Evolutionary conservation across 2,888 invertebrate genomes (phyloP), one percentile per base, ranked within the genome.

Genomic region (Entomobrya proxima): DNA sequence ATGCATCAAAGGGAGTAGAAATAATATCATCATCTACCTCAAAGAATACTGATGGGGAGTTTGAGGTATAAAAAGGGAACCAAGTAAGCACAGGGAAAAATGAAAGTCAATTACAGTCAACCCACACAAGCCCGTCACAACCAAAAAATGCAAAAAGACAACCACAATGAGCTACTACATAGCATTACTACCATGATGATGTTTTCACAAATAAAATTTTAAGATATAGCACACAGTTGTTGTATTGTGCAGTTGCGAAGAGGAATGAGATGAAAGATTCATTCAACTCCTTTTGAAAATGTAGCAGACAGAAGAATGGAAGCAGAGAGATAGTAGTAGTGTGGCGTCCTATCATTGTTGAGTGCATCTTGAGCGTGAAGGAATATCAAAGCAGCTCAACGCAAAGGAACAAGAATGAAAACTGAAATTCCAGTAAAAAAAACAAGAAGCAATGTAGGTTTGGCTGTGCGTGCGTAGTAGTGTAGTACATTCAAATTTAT

Each of bases 41-140:
- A 27, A 27, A 47, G 32, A 72, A 72, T 30, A 72, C 44, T 40
- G 21, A 24, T 2, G 40, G 21, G 11, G 55, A 27, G 24, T 47
- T n/a, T 55, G 47, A 72, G 47, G 21, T 35, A 75, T 15, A 75
- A 21, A 50, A 55, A 30, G 24, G 3, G 15, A 72, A 32, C 72
- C 21, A 13, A 72, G n/a, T 47, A 72, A 18, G 35, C 21, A 21
- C n/a, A 18, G 21, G 21, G 50, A 35, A 64, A 27, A 75, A 52
- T 82, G 75, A 75, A 82, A 82, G 82, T 82, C 82, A 82, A 82
- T 82, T 82, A 75, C 67, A 82, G 76, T 35, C 61, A 75, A 67
- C 50, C 64, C 40, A 69, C 47, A 32, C 50, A 47, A 50, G 44
- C 64, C 44, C 37, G 72, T 69, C 80, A 72, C 72, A 69, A n/a